These are phyloP conservation scores for Cryptotermes secundus DNA, from an alignment of 1,140 invertebrate genomes.

Conservation along the genomic window DNA sequence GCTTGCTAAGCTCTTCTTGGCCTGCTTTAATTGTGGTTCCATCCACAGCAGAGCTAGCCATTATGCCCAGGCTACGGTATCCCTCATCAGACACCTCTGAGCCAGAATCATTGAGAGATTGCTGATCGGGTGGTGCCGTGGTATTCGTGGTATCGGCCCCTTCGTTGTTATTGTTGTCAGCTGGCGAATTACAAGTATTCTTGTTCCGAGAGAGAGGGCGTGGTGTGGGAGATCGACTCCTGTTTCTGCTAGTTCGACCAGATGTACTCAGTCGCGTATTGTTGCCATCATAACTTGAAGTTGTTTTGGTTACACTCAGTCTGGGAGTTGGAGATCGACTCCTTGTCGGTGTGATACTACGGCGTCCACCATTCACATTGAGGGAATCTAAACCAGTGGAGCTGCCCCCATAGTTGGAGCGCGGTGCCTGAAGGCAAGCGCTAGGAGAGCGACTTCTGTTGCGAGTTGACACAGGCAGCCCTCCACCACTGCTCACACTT, in stretches of 20 bases:
- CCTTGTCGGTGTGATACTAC: neutral
- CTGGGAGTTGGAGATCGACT: neutral
- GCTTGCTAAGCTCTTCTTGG: too few relatives aligned
- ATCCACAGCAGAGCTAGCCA: neutral
- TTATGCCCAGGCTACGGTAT: constrained; percentile 65
- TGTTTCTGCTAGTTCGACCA: constrained; percentile 30
- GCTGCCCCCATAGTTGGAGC: neutral
- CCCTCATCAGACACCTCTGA: constrained; percentile 86
- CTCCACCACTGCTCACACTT: constrained; percentile 50
- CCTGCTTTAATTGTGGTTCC: too few relatives aligned
- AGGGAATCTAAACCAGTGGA: constrained; percentile 15
- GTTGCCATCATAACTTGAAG: neutral
- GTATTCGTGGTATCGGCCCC: constrained; percentile 19
- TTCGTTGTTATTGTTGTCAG: neutral
- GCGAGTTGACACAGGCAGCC: constrained; percentile 36
- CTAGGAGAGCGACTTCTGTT: constrained; percentile 44
- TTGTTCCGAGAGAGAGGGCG: constrained; percentile 44
- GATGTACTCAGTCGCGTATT: neutral
- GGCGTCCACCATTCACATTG: neutral
- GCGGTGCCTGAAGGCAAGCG: neutral
- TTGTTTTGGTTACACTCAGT: neutral
- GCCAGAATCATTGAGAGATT: constrained; percentile 70
- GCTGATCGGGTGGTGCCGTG: constrained; percentile 38
- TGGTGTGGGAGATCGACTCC: constrained; percentile 42
- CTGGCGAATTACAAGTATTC: neutral